Evolutionary conservation across 2,888 invertebrate species (phyloP).

Genomic region (Megaustenia siamemsis): DNA sequence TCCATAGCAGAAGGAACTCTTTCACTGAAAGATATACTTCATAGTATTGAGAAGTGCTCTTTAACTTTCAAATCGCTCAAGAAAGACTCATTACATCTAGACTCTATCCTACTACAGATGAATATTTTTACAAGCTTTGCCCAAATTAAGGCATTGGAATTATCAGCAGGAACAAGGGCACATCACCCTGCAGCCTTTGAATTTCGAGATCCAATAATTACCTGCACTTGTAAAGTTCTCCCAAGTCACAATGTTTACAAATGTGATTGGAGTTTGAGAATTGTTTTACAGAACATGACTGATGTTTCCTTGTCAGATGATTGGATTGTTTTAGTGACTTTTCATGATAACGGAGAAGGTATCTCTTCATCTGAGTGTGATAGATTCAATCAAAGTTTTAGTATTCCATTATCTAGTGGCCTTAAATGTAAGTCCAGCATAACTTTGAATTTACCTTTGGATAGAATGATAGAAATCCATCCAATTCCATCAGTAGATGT

Average conservation of each 20-base stretch:
- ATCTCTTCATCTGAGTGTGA: not conserved
- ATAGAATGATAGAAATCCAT: not conserved
- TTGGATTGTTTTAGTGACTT: constrained; percentile 19
- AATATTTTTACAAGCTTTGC: constrained; percentile 33
- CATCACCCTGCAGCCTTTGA: not conserved
- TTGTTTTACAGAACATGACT: constrained; percentile 3
- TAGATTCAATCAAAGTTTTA: constrained; percentile 1
- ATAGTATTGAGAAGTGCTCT: constrained; percentile 21
- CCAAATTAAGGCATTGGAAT: not conserved
- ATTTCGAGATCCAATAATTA: not conserved
- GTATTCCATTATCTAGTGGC: constrained; percentile 24
- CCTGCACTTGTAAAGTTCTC: not conserved
- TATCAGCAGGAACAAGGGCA: not conserved
- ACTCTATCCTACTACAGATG: constrained; percentile 32
- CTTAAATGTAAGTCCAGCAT: constrained; percentile 1
- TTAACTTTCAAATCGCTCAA: constrained; percentile 15
- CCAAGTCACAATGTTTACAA: constrained; percentile 30
- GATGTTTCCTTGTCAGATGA: constrained; percentile 21
- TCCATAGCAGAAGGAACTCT: not conserved
- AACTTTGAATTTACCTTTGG: constrained; percentile 22
- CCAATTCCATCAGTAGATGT: not conserved
- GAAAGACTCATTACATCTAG: not conserved
- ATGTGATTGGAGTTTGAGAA: constrained; percentile 24
- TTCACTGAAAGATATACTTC: constrained; percentile 21
- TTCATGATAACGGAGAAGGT: not conserved